Conservation (phyloP, 2,888 invertebrate genomes). For the Acrobeloides nanus region DNA sequence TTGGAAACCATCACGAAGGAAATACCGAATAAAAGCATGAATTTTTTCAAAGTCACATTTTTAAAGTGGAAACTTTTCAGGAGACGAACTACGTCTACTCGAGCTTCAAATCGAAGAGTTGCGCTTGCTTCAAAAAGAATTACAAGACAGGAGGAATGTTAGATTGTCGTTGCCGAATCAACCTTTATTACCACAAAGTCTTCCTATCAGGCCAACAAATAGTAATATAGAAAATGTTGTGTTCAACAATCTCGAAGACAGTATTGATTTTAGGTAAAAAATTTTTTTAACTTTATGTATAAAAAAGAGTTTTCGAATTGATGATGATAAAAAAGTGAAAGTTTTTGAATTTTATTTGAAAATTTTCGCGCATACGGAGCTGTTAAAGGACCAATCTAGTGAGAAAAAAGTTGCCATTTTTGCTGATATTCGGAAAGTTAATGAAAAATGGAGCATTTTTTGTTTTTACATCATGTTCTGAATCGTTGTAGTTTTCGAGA, state of each 20-base stretch:
- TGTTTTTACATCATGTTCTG: no score
- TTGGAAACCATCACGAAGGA: constrained; percentile 31
- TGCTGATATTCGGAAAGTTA: no score
- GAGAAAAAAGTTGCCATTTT: no score
- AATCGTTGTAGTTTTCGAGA: no score
- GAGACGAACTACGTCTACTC: constrained; percentile 30
- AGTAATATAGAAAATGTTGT: not conserved
- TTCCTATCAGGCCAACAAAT: not conserved
- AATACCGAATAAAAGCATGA: constrained; percentile 39
- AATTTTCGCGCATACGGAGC: no score
- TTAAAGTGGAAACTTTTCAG: constrained; percentile 18
- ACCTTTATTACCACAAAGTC: constrained; percentile 23
- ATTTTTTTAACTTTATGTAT: not conserved
- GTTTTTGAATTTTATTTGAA: no score
- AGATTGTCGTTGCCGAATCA: constrained; percentile 35
- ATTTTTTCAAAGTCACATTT: not conserved
- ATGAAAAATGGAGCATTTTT: no score
- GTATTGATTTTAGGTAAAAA: constrained; percentile 23
- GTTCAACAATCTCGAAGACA: constrained; percentile 16
- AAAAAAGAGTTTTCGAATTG: not conserved
- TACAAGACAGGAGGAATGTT: constrained; percentile 37
- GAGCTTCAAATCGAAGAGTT: constrained; percentile 36
- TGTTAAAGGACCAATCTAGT: no score
- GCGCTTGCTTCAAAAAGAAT: constrained; percentile 16
- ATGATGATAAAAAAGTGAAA: no score